Evolutionary conservation across 2,113 vertebrate species (phyloP).

Genomic region (Vanacampus margaritifer): DNA sequence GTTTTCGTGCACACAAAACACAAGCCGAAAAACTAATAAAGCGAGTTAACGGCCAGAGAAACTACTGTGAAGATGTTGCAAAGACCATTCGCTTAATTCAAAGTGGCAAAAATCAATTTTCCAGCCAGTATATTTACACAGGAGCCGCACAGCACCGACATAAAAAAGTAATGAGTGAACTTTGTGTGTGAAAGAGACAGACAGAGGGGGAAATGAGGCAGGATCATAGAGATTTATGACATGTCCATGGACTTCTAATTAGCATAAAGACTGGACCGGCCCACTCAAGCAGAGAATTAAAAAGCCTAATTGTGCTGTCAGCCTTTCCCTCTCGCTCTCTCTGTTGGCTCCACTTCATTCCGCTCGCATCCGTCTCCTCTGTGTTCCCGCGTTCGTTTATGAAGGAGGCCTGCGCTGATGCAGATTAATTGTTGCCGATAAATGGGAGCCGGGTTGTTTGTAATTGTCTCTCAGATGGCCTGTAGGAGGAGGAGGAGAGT

Average conservation of each 20-base stretch:
- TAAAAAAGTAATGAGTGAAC: constrained; percentile 50
- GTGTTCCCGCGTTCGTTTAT: constrained; percentile 32
- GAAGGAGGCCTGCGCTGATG: constrained; percentile 44
- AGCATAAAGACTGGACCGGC: constrained; percentile 95
- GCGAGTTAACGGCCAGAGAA: constrained; percentile 61
- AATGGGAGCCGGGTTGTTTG: constrained; percentile 58
- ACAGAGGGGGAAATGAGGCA: constrained; percentile 74
- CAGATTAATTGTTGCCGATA: constrained; percentile 64
- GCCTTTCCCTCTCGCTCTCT: constrained; percentile 76
- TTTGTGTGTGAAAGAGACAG: constrained; percentile 49
- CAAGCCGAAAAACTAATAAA: constrained; percentile 61
- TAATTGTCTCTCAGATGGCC: constrained; percentile 49
- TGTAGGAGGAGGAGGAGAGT: not conserved
- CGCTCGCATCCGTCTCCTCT: constrained; percentile 47
- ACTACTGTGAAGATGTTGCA: constrained; percentile 37
- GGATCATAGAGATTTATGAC: constrained; percentile 95
- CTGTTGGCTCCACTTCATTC: constrained; percentile 76
- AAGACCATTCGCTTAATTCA: constrained; percentile 1
- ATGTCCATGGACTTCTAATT: constrained; percentile 86
- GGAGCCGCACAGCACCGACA: not conserved
- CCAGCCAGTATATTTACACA: not conserved
- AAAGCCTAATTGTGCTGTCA: constrained; percentile 98
- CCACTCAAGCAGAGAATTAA: constrained; percentile 99
- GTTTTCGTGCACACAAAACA: constrained; percentile 16
- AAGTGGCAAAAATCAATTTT: constrained; percentile 10